Evolutionary conservation across 2,113 vertebrate genomes (phyloP), one percentile per base, ranked within the genome.

Genomic region (Cairina moschata): DNA sequence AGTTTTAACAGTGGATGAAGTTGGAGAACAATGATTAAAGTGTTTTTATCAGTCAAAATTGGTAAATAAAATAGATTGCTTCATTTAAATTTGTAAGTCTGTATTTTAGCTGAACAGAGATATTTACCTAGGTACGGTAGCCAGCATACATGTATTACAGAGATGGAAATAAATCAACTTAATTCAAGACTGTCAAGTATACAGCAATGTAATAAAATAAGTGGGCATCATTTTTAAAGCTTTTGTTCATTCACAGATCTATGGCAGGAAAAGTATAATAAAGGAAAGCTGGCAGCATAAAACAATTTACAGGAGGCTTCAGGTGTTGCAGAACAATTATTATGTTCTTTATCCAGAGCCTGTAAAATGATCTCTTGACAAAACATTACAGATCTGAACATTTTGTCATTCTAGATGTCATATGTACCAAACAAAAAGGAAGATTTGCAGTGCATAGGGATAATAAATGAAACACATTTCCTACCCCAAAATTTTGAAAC

Each of bases 311-410:
- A 83, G 80, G 60, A 90, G 60, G 63, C 46, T 95, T 94, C 56
- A 77, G 73, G 85, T 95, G 76, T 75, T 94, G 76, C 56, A 72
- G 42, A 91, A 31, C 68, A 91, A 94, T 96, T 96, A 86, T 90
- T 76, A 80, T 0, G 0, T 77, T 86, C 34, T 88, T 86, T 91
- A 63, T 77, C n/a, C 20, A 60, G 31, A 90, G 38, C 13, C 32
- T 75, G 42, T 81, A 81, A 90, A 96, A 84, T 23, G 72, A 76
- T 95, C 31, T 15, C 63, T 73, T 90, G 87, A 94, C 52, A 94
- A 94, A 96, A 90, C 50, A 13, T 34, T 80, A 38, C 22, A 77
- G 50, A 83, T 91, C 9, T 72, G 68, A 91, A 88, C 34, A 78
- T 91, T 91, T 96, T 95, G 52, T 83, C 78, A 85, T 91, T 89